Evolutionary conservation across 1,140 invertebrate species (phyloP), one percentile per base, ranked within the genome.

Genomic region (Bombus polaris): DNA sequence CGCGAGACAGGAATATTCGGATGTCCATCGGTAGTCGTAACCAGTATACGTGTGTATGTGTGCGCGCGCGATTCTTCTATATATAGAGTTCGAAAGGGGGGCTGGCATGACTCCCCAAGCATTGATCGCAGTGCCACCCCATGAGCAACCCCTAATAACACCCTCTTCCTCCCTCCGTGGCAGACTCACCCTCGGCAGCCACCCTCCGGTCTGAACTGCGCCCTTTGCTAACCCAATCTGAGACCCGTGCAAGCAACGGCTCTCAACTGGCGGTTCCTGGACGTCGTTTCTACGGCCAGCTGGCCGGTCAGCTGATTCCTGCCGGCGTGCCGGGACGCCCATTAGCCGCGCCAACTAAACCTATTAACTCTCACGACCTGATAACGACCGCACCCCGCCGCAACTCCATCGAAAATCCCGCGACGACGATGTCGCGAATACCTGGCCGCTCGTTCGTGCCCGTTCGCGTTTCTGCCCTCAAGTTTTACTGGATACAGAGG

Each of bases 61-160:
- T 80, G 84, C 86, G 77, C 86, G 80, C 81, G 74, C 76, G 65
- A 88, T 81, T 73, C 83, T 81, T 82, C 88, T 89, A 87, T 89
- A 89, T 89, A 89, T 89, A 89, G 88, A 89, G 76, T 87, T 89
- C 75, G 87, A 78, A 70, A 85, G 89, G 89, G 87, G 89, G 90
- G 89, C 87, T 92, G 91, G 93, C 91, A 93, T 92, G 93, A 94
- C 93, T 94, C 93, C 85, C 93, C 92, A 70, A 62, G 94, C 94
- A 95, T 95, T 94, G 94, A 95, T 95, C 94, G 94, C 89, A 90
- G 87, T 91, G 88, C 93, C 94, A 94, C 94, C 94, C 93, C 93
- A 94, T 94, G 94, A 94, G 92, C 92, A 93, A 92, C 93, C 94
- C 93, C 93, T 95, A 95, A 95, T 95, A 95, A 95, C 92, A 94